Percentiles rank a stretch among this genome's conserved stretches.
phyloP scores from a whole-genome alignment of 2,113 vertebrate genomes.

The Agelaius tricolor region DNA sequence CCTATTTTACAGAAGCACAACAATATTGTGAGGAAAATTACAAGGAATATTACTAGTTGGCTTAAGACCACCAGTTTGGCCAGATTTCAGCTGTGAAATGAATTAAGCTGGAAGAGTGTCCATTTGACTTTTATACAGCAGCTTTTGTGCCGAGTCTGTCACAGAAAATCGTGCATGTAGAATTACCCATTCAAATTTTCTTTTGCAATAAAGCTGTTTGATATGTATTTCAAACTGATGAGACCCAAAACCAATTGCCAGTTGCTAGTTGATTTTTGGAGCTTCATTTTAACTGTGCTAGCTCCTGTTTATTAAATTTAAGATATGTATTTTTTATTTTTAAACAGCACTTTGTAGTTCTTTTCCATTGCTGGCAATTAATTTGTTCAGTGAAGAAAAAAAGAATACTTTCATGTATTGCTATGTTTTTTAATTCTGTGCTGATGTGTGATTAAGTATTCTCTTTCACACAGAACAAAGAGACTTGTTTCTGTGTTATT shows the following conservation, averaged over 20 bases:
- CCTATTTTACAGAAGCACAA: not conserved
- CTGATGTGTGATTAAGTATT: conserved; percentile 71
- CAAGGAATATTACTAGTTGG: not conserved
- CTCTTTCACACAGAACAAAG: conserved; percentile 67
- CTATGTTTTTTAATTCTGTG: conserved; percentile 64
- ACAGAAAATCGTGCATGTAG: not conserved
- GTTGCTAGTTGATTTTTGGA: not conserved
- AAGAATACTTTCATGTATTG: conserved; percentile 60
- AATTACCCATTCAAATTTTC: not conserved
- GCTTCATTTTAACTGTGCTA: not conserved
- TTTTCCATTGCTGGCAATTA: conserved; percentile 54
- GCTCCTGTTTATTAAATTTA: conserved; percentile 52
- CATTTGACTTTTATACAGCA: not conserved
- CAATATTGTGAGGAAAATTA: not conserved
- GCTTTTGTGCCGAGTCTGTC: not conserved
- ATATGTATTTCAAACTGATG: not conserved
- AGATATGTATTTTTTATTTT: conserved; percentile 43
- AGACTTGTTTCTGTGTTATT: conserved; percentile 59
- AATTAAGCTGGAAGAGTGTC: not conserved
- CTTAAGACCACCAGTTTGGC: not conserved
- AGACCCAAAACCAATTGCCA: not conserved
- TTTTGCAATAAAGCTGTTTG: not conserved
- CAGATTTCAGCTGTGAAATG: not conserved
- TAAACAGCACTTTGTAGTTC: conserved; percentile 62
- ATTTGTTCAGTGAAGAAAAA: conserved; percentile 59